Evolutionary conservation across 2,888 invertebrate species (phyloP).

Genomic region (Sussaba pulchella): DNA sequence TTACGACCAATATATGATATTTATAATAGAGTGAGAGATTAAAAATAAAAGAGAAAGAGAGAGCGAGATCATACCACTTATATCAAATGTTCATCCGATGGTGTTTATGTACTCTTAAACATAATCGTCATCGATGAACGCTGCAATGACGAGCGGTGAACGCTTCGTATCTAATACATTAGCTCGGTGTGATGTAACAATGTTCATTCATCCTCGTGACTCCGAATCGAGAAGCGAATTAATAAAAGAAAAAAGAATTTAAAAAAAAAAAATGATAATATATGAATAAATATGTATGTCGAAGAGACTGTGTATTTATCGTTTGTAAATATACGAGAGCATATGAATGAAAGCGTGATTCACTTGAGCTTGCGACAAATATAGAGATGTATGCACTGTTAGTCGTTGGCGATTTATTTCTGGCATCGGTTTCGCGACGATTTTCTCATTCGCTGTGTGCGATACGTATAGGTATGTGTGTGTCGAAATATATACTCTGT

Average conservation of each 20-base stretch:
- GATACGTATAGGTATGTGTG: neutral
- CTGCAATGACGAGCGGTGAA: conserved; percentile 35
- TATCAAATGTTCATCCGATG: conserved; percentile 36
- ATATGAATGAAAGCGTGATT: conserved; percentile 24
- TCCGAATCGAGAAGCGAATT: conserved; percentile 31
- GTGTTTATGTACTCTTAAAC: conserved; percentile 10
- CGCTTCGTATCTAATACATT: conserved; percentile 56
- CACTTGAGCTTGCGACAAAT: conserved; percentile 20
- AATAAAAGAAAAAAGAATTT: neutral
- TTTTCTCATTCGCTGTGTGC: conserved; percentile 15
- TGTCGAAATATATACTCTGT: conserved; percentile 36
- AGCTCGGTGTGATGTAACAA: conserved; percentile 64
- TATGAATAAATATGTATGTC: conserved; percentile 29
- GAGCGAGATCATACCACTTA: conserved; percentile 38
- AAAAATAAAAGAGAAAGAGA: conserved; percentile 7
- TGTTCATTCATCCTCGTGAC: conserved; percentile 60
- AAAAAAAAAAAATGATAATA: conserved; percentile 18
- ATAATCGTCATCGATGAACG: conserved; percentile 18
- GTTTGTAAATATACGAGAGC: conserved; percentile 58
- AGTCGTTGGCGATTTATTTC: conserved; percentile 23
- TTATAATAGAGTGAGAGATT: no score
- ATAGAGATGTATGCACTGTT: conserved; percentile 1
- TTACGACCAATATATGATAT: conserved; percentile 63
- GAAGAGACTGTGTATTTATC: conserved; percentile 49
- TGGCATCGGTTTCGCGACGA: conserved; percentile 29